These are phyloP conservation scores for Vanessa atalanta DNA, from an alignment of 1,140 invertebrate species.

Conservation along the genomic window DNA sequence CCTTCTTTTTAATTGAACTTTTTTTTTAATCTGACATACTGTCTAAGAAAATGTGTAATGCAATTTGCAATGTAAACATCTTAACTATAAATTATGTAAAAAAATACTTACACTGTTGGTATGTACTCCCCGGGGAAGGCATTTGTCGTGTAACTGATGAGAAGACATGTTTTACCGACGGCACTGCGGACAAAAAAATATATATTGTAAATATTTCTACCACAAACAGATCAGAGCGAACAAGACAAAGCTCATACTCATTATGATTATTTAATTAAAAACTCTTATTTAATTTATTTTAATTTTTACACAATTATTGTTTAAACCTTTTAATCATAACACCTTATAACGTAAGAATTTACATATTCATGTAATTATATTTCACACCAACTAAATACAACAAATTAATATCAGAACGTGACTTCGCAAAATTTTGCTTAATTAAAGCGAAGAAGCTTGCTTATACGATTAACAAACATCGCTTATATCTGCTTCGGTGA, in stretches of 20 bases:
- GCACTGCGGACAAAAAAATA: constrained; percentile 84
- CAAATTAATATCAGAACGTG: not conserved
- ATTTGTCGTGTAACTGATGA: constrained; percentile 98
- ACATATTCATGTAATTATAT: constrained; percentile 1
- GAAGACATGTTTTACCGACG: constrained; percentile 97
- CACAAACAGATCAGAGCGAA: too few species aligned
- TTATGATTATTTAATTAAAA: too few species aligned
- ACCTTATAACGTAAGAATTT: not conserved
- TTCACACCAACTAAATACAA: not conserved
- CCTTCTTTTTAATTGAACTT: too few species aligned
- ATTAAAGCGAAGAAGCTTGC: not conserved
- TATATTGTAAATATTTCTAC: not conserved
- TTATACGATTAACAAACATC: not conserved
- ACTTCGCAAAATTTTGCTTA: not conserved
- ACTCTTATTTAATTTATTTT: too few species aligned
- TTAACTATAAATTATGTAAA: too few species aligned
- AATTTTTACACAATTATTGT: too few species aligned
- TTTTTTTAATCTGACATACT: too few species aligned
- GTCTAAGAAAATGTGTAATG: not conserved
- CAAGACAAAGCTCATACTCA: too few species aligned
- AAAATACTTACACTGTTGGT: constrained; percentile 90
- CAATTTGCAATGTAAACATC: not conserved
- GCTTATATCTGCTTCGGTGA: not conserved
- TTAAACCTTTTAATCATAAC: not conserved
- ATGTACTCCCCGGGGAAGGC: constrained; percentile 98